phyloP scores from a whole-genome alignment of 2,113 vertebrate species.

The Anguilla rostrata region DNA sequence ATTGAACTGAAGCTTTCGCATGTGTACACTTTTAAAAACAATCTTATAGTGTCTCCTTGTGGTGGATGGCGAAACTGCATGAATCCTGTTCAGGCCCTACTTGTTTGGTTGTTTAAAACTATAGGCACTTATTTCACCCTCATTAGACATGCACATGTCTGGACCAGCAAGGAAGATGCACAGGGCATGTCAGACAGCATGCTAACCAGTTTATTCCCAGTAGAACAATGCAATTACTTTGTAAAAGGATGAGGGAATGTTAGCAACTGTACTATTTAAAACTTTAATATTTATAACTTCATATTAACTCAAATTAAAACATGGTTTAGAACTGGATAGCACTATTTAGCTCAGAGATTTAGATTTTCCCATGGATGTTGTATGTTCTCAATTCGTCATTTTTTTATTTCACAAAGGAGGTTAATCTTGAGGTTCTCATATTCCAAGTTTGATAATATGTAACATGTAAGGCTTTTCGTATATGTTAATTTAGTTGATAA shows the following conservation, averaged over 20 bases:
- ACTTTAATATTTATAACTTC: background rate
- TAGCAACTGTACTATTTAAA: background rate
- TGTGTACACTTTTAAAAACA: background rate
- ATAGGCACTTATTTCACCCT: slow-evolving; percentile 10
- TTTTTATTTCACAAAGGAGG: too few relatives aligned
- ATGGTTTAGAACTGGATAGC: too few relatives aligned
- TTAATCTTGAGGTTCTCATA: too few relatives aligned
- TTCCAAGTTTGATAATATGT: background rate
- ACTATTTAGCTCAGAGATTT: too few relatives aligned
- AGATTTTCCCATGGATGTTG: too few relatives aligned
- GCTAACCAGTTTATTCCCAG: background rate
- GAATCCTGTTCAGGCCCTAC: background rate
- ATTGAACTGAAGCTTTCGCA: background rate
- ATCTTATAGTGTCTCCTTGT: slow-evolving; percentile 53
- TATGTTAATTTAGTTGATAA: too few relatives aligned
- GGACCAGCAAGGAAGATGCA: too few relatives aligned
- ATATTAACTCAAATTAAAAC: too few relatives aligned
- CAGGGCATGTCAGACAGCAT: too few relatives aligned
- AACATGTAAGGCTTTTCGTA: background rate
- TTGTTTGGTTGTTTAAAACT: background rate
- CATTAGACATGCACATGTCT: slow-evolving; percentile 30
- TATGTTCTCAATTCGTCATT: too few relatives aligned
- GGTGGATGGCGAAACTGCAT: slow-evolving; percentile 22
- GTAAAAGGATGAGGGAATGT: background rate
- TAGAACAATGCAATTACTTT: background rate